Evolutionary conservation across 2,888 invertebrate species (phyloP).

Genomic region (Phortica magna): DNA sequence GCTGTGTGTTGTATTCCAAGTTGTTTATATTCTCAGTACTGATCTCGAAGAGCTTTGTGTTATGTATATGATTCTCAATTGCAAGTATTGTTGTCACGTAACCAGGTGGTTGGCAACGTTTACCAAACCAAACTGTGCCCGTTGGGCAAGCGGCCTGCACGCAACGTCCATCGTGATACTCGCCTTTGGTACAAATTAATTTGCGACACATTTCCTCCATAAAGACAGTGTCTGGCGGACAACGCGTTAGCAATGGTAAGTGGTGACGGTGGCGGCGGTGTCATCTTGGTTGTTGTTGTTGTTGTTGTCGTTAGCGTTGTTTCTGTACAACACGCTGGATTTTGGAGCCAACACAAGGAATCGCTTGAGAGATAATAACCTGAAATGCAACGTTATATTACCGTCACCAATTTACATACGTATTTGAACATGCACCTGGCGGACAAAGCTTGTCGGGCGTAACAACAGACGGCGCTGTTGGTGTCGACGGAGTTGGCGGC

Average conservation of each 20-base stretch:
- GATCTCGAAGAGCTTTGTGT: conserved; percentile 49
- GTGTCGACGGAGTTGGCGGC: background rate
- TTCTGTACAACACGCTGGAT: conserved; percentile 8
- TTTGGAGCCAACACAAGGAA: too few relatives aligned
- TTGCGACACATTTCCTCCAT: conserved; percentile 58
- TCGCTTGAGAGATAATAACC: too few relatives aligned
- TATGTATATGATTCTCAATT: conserved; percentile 64
- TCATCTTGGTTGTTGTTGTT: conserved; percentile 32
- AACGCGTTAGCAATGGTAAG: conserved; percentile 51
- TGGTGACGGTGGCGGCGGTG: too few relatives aligned
- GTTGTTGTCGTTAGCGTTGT: conserved; percentile 43
- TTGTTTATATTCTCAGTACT: conserved; percentile 53
- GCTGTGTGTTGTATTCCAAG: conserved; percentile 50
- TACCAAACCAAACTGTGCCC: conserved; percentile 66
- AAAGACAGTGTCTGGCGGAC: conserved; percentile 62
- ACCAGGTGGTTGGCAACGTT: conserved; percentile 59
- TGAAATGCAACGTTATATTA: too few relatives aligned
- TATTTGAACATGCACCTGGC: too few relatives aligned
- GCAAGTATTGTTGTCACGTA: conserved; percentile 67
- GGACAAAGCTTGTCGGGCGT: background rate
- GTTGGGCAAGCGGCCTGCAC: conserved; percentile 60
- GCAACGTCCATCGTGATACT: conserved; percentile 61
- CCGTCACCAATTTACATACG: too few relatives aligned
- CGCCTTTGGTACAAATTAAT: conserved; percentile 62
- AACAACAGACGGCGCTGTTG: conserved; percentile 19